These are phyloP conservation scores for Micrasema minimum DNA, from an alignment of 1,140 invertebrate species.

Conservation along the genomic window DNA sequence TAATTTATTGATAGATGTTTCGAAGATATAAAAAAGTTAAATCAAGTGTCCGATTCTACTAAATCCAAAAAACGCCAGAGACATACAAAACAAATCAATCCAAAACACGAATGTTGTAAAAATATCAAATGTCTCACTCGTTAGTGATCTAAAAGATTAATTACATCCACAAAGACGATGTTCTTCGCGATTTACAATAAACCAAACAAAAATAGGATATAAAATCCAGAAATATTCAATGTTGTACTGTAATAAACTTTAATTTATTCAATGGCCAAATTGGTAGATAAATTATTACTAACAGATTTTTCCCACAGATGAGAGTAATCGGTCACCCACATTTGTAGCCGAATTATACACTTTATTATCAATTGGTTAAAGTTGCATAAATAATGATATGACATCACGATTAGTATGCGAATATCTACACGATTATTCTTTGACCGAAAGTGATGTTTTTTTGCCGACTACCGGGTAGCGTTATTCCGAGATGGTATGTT, in stretches of 20 bases:
- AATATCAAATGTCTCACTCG: conserved; percentile 22
- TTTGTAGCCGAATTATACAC: conserved; percentile 4
- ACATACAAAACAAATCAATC: conserved; percentile 21
- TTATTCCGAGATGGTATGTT: conserved; percentile 24
- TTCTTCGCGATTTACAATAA: conserved; percentile 4
- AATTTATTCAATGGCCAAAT: conserved; percentile 23
- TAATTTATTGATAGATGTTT: no score
- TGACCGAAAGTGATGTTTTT: conserved; percentile 33
- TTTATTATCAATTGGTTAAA: neutral
- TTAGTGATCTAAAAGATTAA: conserved; percentile 2
- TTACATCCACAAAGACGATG: conserved; percentile 12
- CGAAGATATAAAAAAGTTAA: no score
- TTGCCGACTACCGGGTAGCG: conserved; percentile 22
- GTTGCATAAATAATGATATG: conserved; percentile 33
- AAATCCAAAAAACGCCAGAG: neutral
- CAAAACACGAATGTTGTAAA: conserved; percentile 9
- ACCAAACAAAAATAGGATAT: neutral
- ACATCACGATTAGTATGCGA: conserved; percentile 23
- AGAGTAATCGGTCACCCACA: conserved; percentile 31
- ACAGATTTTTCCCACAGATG: conserved; percentile 24
- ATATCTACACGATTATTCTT: conserved; percentile 26
- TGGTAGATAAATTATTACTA: conserved; percentile 27
- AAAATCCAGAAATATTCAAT: conserved; percentile 30
- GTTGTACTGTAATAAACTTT: conserved; percentile 16
- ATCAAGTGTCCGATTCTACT: no score